Conservation (phyloP, 2,797 vertebrate species). For the Channallabes apus region DNA sequence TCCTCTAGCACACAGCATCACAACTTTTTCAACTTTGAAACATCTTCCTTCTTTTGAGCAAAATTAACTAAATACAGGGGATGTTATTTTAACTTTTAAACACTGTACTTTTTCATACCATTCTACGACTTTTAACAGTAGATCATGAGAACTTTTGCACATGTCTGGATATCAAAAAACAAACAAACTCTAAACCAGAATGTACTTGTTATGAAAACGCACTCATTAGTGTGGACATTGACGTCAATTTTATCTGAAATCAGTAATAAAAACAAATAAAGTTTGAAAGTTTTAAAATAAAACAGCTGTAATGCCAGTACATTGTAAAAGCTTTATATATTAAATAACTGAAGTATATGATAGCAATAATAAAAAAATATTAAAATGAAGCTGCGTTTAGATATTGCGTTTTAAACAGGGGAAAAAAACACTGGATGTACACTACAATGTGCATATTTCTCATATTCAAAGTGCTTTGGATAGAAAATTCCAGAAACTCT, state of each 20-base stretch:
- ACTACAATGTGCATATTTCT: conserved; percentile 48
- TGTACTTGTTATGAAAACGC: background rate
- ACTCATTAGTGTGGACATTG: no score
- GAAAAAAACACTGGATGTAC: conserved; percentile 27
- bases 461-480: conserved; percentile 75
- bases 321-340: conserved; percentile 71
- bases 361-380: conserved; percentile 42
- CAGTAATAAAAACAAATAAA: background rate
- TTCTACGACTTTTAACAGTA: background rate
- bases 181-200: background rate
- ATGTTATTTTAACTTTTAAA: background rate
- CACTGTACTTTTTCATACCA: background rate
- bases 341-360: conserved; percentile 64
- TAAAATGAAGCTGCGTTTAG: conserved; percentile 32
- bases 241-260: conserved; percentile 9
- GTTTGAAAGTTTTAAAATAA: background rate
- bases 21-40: background rate
- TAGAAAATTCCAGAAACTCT: conserved; percentile 58
- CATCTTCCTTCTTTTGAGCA: background rate
- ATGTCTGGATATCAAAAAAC: background rate
- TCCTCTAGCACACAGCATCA: no score
- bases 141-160: background rate
- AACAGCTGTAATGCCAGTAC: conserved; percentile 69
- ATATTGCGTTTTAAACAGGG: conserved; percentile 35
- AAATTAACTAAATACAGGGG: background rate